Conservation (phyloP, 2,797 vertebrate species). For the Benthosema pterotum region DNA sequence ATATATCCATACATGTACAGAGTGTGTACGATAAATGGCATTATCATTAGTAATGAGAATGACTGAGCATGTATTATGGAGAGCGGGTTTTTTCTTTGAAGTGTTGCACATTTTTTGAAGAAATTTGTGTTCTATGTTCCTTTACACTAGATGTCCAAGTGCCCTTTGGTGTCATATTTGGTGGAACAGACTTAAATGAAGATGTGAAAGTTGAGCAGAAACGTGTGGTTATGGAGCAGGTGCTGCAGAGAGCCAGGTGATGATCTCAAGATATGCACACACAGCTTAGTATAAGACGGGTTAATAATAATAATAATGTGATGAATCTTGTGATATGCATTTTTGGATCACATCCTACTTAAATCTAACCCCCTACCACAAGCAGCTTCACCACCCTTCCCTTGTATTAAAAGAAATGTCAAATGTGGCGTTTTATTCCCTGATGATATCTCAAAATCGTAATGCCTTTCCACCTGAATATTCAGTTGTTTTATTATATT, state of each 20-base stretch:
- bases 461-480: slow-evolving; percentile 22
- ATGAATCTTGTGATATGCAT: no score
- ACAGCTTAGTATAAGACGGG: background rate
- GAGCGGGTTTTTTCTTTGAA: background rate
- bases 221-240: slow-evolving; percentile 84
- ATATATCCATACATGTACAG: no score
- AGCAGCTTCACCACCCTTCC: slow-evolving; percentile 29
- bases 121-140: slow-evolving; percentile 43
- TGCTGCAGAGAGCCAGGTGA: slow-evolving; percentile 92
- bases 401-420: slow-evolving; percentile 24
- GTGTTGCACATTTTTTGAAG: slow-evolving; percentile 15
- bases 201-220: slow-evolving; percentile 88
- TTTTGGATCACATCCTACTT: slow-evolving; percentile 40
- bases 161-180: slow-evolving; percentile 93
- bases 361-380: slow-evolving; percentile 40
- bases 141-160: slow-evolving; percentile 79
- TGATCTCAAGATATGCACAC: slow-evolving; percentile 10
- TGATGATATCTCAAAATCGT: slow-evolving; percentile 27
- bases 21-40: no score
- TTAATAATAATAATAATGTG: background rate
- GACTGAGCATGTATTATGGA: no score
- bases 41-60: no score
- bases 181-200: slow-evolving; percentile 96
- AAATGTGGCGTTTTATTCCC: slow-evolving; percentile 22
- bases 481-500: slow-evolving; percentile 21